Evolutionary conservation across 2,797 vertebrate genomes (phyloP).

Genomic region (Bradypodion pumilum): DNA sequence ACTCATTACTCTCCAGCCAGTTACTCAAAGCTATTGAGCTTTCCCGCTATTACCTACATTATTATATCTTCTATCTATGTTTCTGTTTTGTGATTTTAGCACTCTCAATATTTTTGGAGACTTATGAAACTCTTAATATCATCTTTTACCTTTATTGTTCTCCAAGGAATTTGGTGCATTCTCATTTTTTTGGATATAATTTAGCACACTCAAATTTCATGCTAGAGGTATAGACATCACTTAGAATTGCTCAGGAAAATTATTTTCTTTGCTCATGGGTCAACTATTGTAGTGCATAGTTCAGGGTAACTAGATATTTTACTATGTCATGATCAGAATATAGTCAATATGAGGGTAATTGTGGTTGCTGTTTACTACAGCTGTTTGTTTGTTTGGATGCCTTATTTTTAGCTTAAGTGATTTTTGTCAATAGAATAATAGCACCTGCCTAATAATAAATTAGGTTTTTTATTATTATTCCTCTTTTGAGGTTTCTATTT

Average conservation of each 20-base stretch:
- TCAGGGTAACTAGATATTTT: neutral
- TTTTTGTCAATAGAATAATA: neutral
- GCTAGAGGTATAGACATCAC: neutral
- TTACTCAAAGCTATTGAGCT: too few relatives aligned
- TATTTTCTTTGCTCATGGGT: neutral
- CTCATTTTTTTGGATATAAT: too few relatives aligned
- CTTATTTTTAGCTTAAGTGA: neutral
- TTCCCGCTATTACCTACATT: too few relatives aligned
- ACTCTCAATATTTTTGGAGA: too few relatives aligned
- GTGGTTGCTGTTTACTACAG: neutral
- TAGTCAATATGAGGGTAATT: neutral
- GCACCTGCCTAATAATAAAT: neutral
- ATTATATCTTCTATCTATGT: too few relatives aligned
- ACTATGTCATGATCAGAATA: neutral
- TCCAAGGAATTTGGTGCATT: too few relatives aligned
- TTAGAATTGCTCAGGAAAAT: neutral
- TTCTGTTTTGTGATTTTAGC: too few relatives aligned
- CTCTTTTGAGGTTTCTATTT: neutral
- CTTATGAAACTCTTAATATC: too few relatives aligned
- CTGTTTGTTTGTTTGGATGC: neutral
- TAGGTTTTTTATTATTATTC: too few relatives aligned
- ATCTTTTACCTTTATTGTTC: too few relatives aligned
- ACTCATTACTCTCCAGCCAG: too few relatives aligned
- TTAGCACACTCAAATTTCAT: too few relatives aligned
- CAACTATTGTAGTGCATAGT: neutral